Evolutionary conservation across 2,888 invertebrate genomes (phyloP).

Genomic region (Idaea straminata): DNA sequence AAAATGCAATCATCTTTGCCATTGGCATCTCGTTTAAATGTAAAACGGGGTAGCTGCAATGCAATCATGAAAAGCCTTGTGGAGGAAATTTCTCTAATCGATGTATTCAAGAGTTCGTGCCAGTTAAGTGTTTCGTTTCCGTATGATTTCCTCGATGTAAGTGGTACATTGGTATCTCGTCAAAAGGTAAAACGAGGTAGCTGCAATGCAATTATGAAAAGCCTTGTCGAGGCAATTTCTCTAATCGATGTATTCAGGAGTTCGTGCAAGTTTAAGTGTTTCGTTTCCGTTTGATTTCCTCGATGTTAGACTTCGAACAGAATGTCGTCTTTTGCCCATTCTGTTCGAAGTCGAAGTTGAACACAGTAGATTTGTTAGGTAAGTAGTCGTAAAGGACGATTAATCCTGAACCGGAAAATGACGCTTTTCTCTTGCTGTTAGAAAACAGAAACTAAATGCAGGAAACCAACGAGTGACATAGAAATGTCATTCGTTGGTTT

Average conservation of each 20-base stretch:
- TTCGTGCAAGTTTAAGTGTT: constrained; percentile 15
- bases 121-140: constrained; percentile 17
- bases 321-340: not conserved
- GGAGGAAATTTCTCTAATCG: constrained; percentile 6
- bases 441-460: no score
- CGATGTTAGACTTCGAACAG: not conserved
- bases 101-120: constrained; percentile 9
- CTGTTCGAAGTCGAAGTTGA: no score
- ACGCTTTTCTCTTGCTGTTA: no score
- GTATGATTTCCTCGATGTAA: constrained; percentile 15
- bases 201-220: not conserved
- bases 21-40: no score
- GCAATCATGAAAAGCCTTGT: not conserved
- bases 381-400: no score
- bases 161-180: not conserved
- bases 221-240: constrained; percentile 1
- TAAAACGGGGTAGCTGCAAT: not conserved
- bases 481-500: no score
- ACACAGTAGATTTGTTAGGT: no score
- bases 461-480: no score
- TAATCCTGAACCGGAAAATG: no score
- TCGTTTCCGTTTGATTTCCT: constrained; percentile 20
- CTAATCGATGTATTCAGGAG: constrained; percentile 6
- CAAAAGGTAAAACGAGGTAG: no score
- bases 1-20: no score